A percentile compares a stretch with the other conserved stretches of the same genome.
phyloP scores from a whole-genome alignment of 2,113 vertebrate species.

The Neotoma lepida region DNA sequence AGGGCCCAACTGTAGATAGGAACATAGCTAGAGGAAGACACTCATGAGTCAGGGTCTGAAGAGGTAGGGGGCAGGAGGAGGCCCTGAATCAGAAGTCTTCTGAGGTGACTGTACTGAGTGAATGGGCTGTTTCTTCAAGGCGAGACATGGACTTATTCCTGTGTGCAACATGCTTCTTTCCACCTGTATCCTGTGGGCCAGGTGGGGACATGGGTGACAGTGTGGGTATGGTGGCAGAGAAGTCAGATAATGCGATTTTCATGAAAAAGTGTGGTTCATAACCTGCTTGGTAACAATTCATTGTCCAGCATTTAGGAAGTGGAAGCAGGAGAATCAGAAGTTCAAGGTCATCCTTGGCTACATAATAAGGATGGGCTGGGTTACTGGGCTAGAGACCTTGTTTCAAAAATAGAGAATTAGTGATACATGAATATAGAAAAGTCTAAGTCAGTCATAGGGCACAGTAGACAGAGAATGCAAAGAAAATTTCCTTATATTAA shows the following conservation, averaged over 20 bases:
- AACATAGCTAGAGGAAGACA: neutral
- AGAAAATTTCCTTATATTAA: neutral
- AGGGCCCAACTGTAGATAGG: neutral
- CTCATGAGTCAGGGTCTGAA: neutral
- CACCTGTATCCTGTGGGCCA: neutral
- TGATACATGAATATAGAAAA: neutral
- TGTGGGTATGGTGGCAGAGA: neutral
- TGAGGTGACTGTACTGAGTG: neutral
- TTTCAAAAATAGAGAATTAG: neutral
- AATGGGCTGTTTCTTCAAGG: neutral
- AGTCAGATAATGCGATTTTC: neutral
- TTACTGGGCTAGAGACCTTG: neutral
- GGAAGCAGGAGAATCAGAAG: neutral
- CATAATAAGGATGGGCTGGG: neutral
- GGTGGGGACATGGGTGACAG: neutral
- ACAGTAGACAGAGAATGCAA: neutral
- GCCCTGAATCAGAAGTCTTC: neutral
- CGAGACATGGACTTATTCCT: neutral
- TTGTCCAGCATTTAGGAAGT: neutral
- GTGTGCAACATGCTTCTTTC: neutral
- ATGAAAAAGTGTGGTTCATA: neutral
- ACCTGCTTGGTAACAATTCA: neutral
- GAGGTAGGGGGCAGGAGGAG: neutral
- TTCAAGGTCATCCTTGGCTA: neutral
- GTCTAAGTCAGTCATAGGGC: neutral